Evolutionary conservation across 2,888 invertebrate species (phyloP).

Genomic region (Drosophila gaucha): DNA sequence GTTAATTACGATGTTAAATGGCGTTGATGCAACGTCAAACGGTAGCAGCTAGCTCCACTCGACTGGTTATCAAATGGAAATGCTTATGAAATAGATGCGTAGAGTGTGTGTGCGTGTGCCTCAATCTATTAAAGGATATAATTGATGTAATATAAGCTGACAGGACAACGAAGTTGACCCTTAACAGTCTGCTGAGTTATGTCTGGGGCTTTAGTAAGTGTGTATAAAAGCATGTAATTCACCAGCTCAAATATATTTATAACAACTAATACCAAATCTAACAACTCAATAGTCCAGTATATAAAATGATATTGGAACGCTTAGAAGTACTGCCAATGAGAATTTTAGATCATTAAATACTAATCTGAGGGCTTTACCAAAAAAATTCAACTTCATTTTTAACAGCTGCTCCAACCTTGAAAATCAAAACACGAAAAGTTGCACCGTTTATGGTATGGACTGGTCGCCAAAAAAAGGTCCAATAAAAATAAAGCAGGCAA

Average conservation of each 20-base stretch:
- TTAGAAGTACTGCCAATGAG: too few relatives aligned
- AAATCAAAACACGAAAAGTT: conserved; percentile 24
- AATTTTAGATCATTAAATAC: not conserved
- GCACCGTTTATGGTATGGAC: conserved; percentile 31
- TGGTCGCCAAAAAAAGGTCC: conserved; percentile 17
- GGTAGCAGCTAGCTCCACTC: conserved; percentile 42
- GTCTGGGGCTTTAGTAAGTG: too few relatives aligned
- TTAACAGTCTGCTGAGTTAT: not conserved
- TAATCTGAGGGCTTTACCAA: not conserved
- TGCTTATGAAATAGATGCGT: conserved; percentile 26
- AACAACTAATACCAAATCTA: too few relatives aligned
- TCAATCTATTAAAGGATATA: conserved; percentile 8
- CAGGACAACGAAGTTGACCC: not conserved
- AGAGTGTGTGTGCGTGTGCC: not conserved
- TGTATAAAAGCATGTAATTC: not conserved
- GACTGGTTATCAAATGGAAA: conserved; percentile 41
- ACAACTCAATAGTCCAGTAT: too few relatives aligned
- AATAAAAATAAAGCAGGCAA: conserved; percentile 28
- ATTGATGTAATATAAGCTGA: not conserved
- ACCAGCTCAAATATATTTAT: not conserved
- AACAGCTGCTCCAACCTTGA: conserved; percentile 54
- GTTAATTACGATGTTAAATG: conserved; percentile 71
- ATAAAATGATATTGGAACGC: too few relatives aligned
- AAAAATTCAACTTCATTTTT: conserved; percentile 46
- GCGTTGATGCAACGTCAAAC: conserved; percentile 68